These are phyloP conservation scores for Pantala flavescens DNA, from an alignment of 1,140 invertebrate species.

Conservation along the genomic window DNA sequence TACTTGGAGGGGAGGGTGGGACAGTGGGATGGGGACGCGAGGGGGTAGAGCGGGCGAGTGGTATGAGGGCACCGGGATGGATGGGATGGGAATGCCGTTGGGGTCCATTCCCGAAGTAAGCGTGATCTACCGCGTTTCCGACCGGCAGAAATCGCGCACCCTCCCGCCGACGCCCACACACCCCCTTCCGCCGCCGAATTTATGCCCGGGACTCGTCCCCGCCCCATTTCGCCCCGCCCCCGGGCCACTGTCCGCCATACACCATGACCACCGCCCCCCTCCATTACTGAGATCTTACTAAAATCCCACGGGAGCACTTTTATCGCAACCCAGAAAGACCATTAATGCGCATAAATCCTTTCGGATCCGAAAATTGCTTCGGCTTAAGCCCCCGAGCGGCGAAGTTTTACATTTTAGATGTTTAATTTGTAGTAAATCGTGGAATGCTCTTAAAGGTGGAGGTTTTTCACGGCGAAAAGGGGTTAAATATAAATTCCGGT, in stretches of 20 bases:
- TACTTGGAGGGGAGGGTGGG: neutral
- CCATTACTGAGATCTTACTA: neutral
- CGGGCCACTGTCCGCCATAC: slow-evolving; percentile 1
- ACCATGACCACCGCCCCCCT: neutral
- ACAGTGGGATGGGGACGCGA: no score
- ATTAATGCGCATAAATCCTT: neutral
- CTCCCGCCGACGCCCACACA: neutral
- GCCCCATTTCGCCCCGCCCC: neutral
- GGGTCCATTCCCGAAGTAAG: neutral
- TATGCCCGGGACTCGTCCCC: neutral
- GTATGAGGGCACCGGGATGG: neutral
- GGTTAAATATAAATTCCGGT: neutral
- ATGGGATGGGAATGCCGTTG: neutral
- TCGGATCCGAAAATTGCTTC: neutral
- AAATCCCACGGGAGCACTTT: neutral
- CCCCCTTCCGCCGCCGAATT: neutral
- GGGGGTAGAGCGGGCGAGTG: neutral
- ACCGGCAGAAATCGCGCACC: neutral
- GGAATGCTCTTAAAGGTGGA: neutral
- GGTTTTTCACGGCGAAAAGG: neutral
- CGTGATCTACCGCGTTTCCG: neutral
- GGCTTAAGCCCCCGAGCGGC: neutral
- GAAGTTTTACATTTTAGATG: slow-evolving; percentile 8
- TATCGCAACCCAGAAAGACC: neutral
- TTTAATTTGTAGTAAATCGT: slow-evolving; percentile 8